Percentiles rank a stretch among this genome's conserved stretches.
Conservation (phyloP, 2,113 vertebrate species). For the Crotalus horridus region DNA sequence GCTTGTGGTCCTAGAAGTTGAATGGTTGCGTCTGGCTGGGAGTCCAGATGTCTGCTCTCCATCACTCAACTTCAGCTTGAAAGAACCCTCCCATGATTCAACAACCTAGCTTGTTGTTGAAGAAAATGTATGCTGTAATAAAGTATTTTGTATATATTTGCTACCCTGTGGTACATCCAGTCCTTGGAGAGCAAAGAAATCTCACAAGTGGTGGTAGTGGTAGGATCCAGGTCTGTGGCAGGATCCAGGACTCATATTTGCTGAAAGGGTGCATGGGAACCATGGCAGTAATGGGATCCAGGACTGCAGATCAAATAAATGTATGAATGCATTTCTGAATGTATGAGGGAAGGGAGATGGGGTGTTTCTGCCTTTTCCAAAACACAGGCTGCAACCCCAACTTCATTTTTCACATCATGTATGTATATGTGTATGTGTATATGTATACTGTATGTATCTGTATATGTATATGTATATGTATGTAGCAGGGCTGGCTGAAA, state of each 20-base stretch:
- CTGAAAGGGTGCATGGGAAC: not conserved
- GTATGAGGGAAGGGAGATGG: not conserved
- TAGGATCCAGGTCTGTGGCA: not conserved
- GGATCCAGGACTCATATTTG: not conserved
- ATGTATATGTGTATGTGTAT: no score
- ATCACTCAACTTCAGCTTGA: not conserved
- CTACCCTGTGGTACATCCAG: not conserved
- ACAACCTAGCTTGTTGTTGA: not conserved
- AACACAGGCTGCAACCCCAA: not conserved
- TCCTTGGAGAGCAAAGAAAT: not conserved
- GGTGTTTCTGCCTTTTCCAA: not conserved
- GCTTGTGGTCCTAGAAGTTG: not conserved
- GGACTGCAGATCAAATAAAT: not conserved
- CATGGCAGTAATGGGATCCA: not conserved
- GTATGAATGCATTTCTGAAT: not conserved
- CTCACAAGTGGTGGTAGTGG: not conserved
- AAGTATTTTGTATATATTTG: not conserved
- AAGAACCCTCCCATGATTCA: not conserved
- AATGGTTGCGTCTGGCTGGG: not conserved
- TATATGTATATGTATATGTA: no score
- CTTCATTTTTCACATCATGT: not conserved
- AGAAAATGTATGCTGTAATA: not conserved
- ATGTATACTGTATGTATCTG: no score
- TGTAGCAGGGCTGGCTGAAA: no score
- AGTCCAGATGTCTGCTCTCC: not conserved